Conservation (phyloP, 2,797 vertebrate species). For the Leptoclinus maculatus region DNA sequence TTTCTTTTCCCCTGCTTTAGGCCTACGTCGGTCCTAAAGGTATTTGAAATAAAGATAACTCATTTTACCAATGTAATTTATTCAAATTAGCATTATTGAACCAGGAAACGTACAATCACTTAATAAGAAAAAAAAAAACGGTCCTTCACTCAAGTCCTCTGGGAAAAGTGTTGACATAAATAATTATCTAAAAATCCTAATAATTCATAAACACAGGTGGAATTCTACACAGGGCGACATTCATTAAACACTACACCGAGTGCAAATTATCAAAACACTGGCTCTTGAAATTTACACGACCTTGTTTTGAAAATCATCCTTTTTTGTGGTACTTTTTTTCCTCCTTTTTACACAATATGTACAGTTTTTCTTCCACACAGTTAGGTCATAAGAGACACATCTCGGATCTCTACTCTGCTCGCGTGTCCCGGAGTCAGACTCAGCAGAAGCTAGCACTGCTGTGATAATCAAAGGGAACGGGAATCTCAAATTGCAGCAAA, state of each 20-base stretch:
- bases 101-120: conserved; percentile 92
- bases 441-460: conserved; percentile 41
- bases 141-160: conserved; percentile 86
- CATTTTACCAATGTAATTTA: conserved; percentile 81
- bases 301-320: conserved; percentile 88
- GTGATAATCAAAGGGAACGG: conserved; percentile 16
- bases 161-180: conserved; percentile 95
- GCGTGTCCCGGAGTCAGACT: conserved; percentile 64
- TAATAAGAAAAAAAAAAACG: conserved; percentile 89
- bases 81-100: conserved; percentile 87
- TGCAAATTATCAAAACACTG: conserved; percentile 94
- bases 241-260: conserved; percentile 98
- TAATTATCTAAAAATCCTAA: conserved; percentile 95
- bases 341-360: conserved; percentile 90
- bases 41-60: conserved; percentile 73
- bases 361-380: conserved; percentile 92
- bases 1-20: conserved; percentile 63
- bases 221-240: conserved; percentile 95
- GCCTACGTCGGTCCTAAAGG: conserved; percentile 63
- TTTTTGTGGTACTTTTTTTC: conserved; percentile 67
- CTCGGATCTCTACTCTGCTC: conserved; percentile 61
- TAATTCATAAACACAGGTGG: conserved; percentile 93
- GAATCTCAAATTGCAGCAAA: conserved; percentile 3
- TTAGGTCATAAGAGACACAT: conserved; percentile 83
- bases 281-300: conserved; percentile 94